A percentile compares a stretch with the other conserved stretches of the same genome.
Evolutionary conservation across 2,113 vertebrate species (phyloP).

Genomic region (Cichladusa arquata): DNA sequence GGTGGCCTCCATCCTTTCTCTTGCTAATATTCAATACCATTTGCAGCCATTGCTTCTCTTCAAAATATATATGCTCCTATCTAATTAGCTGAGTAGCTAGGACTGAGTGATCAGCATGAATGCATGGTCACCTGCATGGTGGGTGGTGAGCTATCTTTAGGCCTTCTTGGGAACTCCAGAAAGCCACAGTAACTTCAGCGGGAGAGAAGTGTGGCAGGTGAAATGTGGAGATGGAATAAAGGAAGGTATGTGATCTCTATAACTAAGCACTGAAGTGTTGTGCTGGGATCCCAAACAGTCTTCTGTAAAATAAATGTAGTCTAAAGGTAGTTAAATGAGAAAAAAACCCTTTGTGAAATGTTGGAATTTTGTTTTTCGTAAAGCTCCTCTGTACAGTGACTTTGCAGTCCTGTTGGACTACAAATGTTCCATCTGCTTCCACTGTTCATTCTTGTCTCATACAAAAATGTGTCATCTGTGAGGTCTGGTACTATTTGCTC

Average conservation of each 20-base stretch:
- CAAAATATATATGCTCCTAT: not conserved
- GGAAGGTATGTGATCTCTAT: not conserved
- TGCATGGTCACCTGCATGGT: not conserved
- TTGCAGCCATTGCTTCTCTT: not conserved
- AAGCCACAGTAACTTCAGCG: not conserved
- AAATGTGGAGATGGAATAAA: not conserved
- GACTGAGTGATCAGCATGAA: not conserved
- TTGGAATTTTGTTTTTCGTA: not conserved
- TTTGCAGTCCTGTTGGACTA: slow-evolving; percentile 1
- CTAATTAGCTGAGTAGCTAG: not conserved
- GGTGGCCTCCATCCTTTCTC: not conserved
- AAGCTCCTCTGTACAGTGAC: not conserved
- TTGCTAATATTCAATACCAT: not conserved
- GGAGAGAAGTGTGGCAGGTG: not conserved
- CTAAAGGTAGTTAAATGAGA: not conserved
- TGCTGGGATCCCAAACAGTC: not conserved
- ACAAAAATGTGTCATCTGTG: slow-evolving; percentile 1
- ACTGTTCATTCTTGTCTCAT: not conserved
- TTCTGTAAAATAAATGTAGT: not conserved
- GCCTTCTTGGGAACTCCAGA: not conserved
- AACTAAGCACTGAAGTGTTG: not conserved
- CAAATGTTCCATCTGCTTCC: slow-evolving; percentile 13
- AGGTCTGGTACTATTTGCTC: slow-evolving; percentile 7
- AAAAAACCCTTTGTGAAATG: not conserved
- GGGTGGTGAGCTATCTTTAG: not conserved